Evolutionary conservation across 2,888 invertebrate genomes (phyloP).

Genomic region (Pteria penguin): DNA sequence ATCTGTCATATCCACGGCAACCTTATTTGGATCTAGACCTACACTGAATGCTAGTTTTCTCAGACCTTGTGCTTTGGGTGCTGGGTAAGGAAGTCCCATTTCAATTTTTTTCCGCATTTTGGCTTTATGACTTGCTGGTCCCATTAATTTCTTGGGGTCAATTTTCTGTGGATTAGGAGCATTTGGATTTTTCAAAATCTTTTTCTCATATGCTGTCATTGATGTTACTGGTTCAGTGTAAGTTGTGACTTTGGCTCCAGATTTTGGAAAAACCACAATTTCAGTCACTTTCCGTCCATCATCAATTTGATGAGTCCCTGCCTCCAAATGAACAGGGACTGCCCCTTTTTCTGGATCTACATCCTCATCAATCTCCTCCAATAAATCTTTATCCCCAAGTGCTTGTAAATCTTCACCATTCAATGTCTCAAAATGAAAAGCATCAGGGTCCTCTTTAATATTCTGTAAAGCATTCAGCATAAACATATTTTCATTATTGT

Average conservation of each 20-base stretch:
- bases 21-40: conserved; percentile 22
- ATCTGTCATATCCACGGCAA: conserved; percentile 13
- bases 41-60: conserved; percentile 8
- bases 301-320: conserved; percentile 32
- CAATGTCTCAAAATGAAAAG: conserved; percentile 13
- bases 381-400: not conserved
- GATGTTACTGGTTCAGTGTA: conserved; percentile 18
- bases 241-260: conserved; percentile 23
- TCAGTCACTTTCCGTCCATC: conserved; percentile 24
- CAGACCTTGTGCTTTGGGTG: conserved; percentile 1
- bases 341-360: conserved; percentile 5
- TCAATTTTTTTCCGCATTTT: conserved; percentile 36
- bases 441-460: conserved; percentile 16
- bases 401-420: not conserved
- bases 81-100: conserved; percentile 8
- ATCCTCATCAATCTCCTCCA: conserved; percentile 14
- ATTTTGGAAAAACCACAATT: conserved; percentile 22
- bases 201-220: not conserved
- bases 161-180: not conserved
- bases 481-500: conserved; percentile 58
- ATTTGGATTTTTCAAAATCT: not conserved
- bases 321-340: conserved; percentile 25
- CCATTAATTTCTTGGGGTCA: conserved; percentile 23
- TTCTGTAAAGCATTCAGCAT: conserved; percentile 44
- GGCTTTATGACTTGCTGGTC: conserved; percentile 43